phyloP scores from a whole-genome alignment of 2,888 invertebrate genomes.

The Eilema caniola region DNA sequence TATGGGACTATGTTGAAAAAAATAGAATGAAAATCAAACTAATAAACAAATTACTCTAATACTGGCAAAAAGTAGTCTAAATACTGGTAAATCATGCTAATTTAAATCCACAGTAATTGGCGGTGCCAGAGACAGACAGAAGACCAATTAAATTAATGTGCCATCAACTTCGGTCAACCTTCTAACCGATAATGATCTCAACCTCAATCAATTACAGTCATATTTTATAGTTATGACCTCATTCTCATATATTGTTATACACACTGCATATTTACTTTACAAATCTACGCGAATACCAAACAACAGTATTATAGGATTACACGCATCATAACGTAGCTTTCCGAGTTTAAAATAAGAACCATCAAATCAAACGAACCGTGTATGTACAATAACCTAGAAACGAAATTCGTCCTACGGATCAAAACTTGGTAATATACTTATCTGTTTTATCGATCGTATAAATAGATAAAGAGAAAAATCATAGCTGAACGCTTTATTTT shows the following conservation, averaged over 20 bases:
- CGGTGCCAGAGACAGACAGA: not conserved
- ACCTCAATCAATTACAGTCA: conserved; percentile 5
- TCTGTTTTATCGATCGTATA: conserved; percentile 45
- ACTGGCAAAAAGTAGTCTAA: not conserved
- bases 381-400: conserved; percentile 42
- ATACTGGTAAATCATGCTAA: too few relatives aligned
- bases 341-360: conserved; percentile 13
- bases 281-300: conserved; percentile 4
- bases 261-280: not conserved
- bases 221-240: conserved; percentile 7
- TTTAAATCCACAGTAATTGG: not conserved
- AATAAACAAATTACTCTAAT: not conserved
- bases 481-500: conserved; percentile 36
- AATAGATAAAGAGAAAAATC: conserved; percentile 25
- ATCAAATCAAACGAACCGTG: conserved; percentile 26
- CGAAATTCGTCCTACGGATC: conserved; percentile 30
- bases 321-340: not conserved
- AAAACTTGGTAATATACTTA: conserved; percentile 32
- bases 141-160: not conserved
- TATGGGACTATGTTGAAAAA: too few relatives aligned
- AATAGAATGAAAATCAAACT: not conserved
- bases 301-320: conserved; percentile 6
- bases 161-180: not conserved
- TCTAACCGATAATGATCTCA: not conserved
- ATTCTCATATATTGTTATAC: conserved; percentile 2